These are phyloP conservation scores for Mirounga angustirostris DNA, from an alignment of 2,113 vertebrate genomes.

Conservation along the genomic window DNA sequence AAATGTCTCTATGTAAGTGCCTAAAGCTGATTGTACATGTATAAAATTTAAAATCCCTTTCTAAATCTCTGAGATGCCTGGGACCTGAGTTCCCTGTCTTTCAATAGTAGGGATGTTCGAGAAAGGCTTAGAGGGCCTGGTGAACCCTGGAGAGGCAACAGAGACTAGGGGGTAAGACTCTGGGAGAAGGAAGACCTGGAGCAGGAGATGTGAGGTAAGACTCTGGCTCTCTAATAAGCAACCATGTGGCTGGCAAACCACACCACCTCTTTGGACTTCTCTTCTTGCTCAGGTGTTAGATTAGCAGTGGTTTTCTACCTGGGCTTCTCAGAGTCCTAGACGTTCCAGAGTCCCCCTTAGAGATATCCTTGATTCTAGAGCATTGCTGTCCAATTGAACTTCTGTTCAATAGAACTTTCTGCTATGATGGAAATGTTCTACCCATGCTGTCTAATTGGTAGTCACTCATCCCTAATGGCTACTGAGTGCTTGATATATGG, in stretches of 20 bases:
- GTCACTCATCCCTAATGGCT: background rate
- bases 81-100: background rate
- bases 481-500: background rate
- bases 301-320: background rate
- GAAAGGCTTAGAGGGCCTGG: background rate
- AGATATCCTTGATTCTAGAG: background rate
- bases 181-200: background rate
- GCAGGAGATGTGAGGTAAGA: background rate
- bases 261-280: background rate
- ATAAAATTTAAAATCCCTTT: slow-evolving; percentile 77
- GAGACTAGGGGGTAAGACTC: background rate
- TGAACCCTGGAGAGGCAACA: background rate
- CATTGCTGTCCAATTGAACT: background rate
- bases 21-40: slow-evolving; percentile 70
- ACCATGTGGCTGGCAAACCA: background rate
- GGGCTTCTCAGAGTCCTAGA: background rate
- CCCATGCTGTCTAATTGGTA: fast-evolving
- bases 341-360: background rate
- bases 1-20: slow-evolving; percentile 72
- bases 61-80: slow-evolving; percentile 52
- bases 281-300: background rate
- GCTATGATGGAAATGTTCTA: background rate
- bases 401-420: background rate
- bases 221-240: background rate
- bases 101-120: background rate